phyloP scores from a whole-genome alignment of 2,797 vertebrate genomes.

The Urocyon cinereoargenteus region DNA sequence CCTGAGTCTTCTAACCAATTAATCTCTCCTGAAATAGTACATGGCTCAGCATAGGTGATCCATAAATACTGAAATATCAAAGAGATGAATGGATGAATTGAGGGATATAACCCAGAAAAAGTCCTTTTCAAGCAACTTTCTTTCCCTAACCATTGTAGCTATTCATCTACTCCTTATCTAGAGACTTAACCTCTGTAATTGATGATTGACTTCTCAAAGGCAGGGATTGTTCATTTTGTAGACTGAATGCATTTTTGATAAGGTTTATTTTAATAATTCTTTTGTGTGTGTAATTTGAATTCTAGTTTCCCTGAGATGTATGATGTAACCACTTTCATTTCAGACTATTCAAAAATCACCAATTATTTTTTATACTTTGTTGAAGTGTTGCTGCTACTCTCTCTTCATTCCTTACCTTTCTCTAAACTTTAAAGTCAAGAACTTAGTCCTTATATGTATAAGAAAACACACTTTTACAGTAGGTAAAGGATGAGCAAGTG shows the following conservation, averaged over 20 bases:
- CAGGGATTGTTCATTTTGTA: neutral
- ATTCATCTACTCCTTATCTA: neutral
- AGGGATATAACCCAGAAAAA: neutral
- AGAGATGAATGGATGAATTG: neutral
- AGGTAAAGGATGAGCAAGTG: neutral
- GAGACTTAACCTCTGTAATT: neutral
- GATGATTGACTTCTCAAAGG: neutral
- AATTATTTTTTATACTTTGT: neutral
- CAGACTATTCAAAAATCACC: neutral
- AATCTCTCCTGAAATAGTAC: neutral
- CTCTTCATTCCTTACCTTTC: accelerated
- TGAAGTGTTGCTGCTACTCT: neutral
- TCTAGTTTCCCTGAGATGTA: neutral
- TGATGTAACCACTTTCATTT: neutral
- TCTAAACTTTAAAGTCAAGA: neutral
- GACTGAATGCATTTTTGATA: neutral
- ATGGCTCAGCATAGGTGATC: neutral
- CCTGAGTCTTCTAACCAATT: neutral
- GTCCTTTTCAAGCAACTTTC: neutral
- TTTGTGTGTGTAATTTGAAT: neutral
- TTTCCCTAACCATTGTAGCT: neutral
- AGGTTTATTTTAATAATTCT: neutral
- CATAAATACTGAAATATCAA: neutral
- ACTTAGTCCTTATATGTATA: neutral
- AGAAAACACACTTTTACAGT: neutral